Conservation (phyloP, 1,140 invertebrate species). For the Mylabris phalerata region DNA sequence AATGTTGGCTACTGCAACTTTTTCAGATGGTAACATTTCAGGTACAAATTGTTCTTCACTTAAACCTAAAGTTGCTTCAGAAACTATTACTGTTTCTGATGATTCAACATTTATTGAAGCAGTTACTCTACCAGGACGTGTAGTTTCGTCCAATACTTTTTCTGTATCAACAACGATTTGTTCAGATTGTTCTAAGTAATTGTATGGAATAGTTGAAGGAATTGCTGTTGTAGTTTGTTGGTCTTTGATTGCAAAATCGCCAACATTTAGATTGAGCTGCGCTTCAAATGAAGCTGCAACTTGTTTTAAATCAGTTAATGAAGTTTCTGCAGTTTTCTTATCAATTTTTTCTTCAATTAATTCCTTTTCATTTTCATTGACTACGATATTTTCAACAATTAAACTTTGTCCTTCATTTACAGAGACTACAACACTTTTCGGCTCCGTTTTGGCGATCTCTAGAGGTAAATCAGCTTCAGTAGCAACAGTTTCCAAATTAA, state of each 20-base stretch:
- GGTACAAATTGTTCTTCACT: constrained; percentile 24
- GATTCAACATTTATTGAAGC: constrained; percentile 20
- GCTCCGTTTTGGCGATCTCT: constrained; percentile 39
- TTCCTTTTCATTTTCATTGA: constrained; percentile 51
- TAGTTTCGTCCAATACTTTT: constrained; percentile 16
- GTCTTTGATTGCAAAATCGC: constrained; percentile 15
- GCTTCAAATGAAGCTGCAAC: constrained; percentile 23
- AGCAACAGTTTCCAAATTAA: constrained; percentile 41
- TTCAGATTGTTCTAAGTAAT: constrained; percentile 15
- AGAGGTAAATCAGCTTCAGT: constrained; percentile 36
- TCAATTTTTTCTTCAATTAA: constrained; percentile 42
- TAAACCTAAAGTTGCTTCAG: constrained; percentile 19
- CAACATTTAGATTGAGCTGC: constrained; percentile 13
- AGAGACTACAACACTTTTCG: constrained; percentile 47
- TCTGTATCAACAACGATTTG: constrained; percentile 20
- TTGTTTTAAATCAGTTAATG: constrained; percentile 18
- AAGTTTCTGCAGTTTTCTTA: constrained; percentile 37
- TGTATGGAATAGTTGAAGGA: constrained; percentile 18
- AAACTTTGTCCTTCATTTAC: constrained; percentile 52
- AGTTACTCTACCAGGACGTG: constrained; percentile 6
- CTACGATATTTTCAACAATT: constrained; percentile 48
- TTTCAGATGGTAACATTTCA: constrained; percentile 27
- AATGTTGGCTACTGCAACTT: constrained; percentile 27
- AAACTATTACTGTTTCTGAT: constrained; percentile 21
- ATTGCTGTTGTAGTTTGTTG: constrained; percentile 21